These are phyloP conservation scores for Aphelocoma coerulescens DNA, from an alignment of 2,113 vertebrate genomes.

Conservation along the genomic window DNA sequence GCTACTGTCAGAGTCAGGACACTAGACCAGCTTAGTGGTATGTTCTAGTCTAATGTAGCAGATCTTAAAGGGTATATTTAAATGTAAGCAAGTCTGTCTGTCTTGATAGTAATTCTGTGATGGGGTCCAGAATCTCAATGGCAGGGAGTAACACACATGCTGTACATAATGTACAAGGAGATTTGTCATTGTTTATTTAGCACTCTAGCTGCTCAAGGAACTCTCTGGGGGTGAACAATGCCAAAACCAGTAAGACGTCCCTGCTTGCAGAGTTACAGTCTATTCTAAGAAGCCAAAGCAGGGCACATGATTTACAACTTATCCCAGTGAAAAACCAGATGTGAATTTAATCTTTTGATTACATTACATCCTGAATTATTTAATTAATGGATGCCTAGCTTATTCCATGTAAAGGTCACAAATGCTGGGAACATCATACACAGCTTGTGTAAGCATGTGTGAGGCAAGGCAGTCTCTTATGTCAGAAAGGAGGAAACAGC, in stretches of 20 bases:
- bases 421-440: not conserved
- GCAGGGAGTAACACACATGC: slow-evolving; percentile 24
- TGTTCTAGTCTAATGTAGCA: not conserved
- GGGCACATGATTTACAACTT: slow-evolving; percentile 56
- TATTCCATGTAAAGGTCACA: slow-evolving; percentile 54
- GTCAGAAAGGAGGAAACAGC: not conserved
- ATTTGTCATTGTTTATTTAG: slow-evolving; percentile 65
- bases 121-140: slow-evolving; percentile 12
- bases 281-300: slow-evolving; percentile 26
- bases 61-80: not conserved
- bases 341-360: slow-evolving; percentile 66
- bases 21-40: not conserved
- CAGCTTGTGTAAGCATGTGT: not conserved
- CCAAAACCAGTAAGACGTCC: slow-evolving; percentile 23
- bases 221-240: slow-evolving; percentile 11
- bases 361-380: slow-evolving; percentile 62
- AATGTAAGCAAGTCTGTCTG: slow-evolving; percentile 34
- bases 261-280: not conserved
- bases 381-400: slow-evolving; percentile 62
- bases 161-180: slow-evolving; percentile 52
- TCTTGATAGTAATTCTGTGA: slow-evolving; percentile 39
- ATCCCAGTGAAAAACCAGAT: slow-evolving; percentile 53
- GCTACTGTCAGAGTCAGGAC: not conserved
- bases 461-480: not conserved
- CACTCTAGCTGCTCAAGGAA: slow-evolving; percentile 47